phyloP scores from a whole-genome alignment of 2,113 vertebrate genomes.

The Hippocampus comes region DNA sequence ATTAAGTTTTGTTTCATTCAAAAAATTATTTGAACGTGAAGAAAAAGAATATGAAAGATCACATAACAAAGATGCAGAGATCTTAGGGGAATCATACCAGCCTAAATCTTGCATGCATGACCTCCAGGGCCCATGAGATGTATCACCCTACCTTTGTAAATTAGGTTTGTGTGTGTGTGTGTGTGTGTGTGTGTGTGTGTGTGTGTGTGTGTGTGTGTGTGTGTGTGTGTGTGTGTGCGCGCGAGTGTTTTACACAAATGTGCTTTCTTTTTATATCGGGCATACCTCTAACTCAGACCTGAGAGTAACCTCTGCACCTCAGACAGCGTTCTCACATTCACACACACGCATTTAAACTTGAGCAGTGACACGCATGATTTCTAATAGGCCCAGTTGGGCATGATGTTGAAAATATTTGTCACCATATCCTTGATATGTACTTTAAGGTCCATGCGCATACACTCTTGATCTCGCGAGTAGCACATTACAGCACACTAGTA shows the following conservation, averaged over 20 bases:
- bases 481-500: too few species aligned
- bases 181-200: too few species aligned
- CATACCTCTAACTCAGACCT: conserved; percentile 55
- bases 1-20: too few species aligned
- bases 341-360: conserved; percentile 32
- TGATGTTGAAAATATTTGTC: conserved; percentile 6
- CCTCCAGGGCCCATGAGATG: too few species aligned
- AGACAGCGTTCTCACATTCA: conserved; percentile 40
- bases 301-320: conserved; percentile 49
- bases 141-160: too few species aligned
- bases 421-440: background rate
- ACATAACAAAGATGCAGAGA: background rate
- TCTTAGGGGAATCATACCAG: too few species aligned
- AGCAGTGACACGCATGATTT: conserved; percentile 11
- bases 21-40: too few species aligned
- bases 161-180: too few species aligned
- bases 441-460: background rate
- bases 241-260: conserved; percentile 49
- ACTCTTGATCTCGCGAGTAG: background rate
- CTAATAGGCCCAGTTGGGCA: background rate
- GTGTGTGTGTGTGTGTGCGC: conserved; percentile 23
- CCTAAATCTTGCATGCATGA: too few species aligned
- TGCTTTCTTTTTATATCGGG: conserved; percentile 52
- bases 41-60: background rate
- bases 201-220: too few species aligned